These are phyloP conservation scores for Dione juno DNA, from an alignment of 2,888 invertebrate genomes.

Conservation along the genomic window DNA sequence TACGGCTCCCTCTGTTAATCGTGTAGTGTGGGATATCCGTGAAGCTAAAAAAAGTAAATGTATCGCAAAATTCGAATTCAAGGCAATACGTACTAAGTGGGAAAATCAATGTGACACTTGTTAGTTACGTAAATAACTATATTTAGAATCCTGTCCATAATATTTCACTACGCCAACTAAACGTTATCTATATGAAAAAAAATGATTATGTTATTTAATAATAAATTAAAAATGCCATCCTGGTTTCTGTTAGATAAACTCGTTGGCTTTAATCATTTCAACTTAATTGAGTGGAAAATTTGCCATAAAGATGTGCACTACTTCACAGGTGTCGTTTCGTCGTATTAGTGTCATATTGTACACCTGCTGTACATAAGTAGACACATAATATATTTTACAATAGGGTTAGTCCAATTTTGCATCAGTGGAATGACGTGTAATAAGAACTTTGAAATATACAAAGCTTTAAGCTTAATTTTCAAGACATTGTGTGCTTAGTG, in stretches of 20 bases:
- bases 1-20: too few species aligned
- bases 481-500: too few species aligned
- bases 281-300: conserved; percentile 14
- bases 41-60: too few species aligned
- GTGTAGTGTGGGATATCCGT: too few species aligned
- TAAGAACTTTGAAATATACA: not conserved
- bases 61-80: too few species aligned
- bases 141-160: too few species aligned
- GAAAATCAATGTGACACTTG: too few species aligned
- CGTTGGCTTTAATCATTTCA: not conserved
- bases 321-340: not conserved
- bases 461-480: not conserved
- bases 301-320: not conserved
- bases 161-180: too few species aligned
- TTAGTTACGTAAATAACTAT: too few species aligned
- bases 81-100: too few species aligned
- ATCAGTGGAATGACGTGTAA: not conserved
- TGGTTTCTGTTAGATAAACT: not conserved
- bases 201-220: too few species aligned
- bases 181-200: too few species aligned
- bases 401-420: not conserved
- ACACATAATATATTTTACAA: not conserved
- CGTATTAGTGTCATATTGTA: not conserved
- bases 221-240: not conserved
- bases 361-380: not conserved